Evolutionary conservation across 2,797 vertebrate genomes (phyloP).

Genomic region (Tenualosa ilisha): DNA sequence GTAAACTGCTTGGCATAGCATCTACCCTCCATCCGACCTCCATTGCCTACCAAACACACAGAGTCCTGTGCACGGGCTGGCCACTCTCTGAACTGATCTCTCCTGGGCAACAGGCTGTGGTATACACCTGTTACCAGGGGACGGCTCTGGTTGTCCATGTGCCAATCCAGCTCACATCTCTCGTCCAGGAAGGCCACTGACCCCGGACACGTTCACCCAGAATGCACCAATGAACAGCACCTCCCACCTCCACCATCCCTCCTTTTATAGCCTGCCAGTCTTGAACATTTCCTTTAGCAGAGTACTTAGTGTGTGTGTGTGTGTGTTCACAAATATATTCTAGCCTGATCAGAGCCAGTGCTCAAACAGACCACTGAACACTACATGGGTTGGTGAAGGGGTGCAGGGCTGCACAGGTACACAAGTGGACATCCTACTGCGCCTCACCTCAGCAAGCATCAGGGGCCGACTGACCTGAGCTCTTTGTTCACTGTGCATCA

Average conservation of each 20-base stretch:
- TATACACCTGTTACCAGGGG: background rate
- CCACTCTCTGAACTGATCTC: slow-evolving; percentile 28
- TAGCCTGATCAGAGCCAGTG: background rate
- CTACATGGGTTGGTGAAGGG: background rate
- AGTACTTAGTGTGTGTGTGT: background rate
- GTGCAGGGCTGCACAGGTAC: background rate
- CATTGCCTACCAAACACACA: slow-evolving; percentile 35
- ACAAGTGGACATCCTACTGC: background rate
- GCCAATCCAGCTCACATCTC: background rate
- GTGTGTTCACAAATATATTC: slow-evolving; percentile 25
- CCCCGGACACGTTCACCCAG: slow-evolving; percentile 22
- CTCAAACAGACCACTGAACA: background rate
- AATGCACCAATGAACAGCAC: background rate
- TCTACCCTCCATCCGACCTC: background rate
- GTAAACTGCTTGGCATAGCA: slow-evolving; percentile 31
- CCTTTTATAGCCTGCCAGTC: background rate
- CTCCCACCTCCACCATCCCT: background rate
- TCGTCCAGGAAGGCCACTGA: slow-evolving; percentile 5
- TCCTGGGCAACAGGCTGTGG: background rate
- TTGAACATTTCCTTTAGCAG: slow-evolving; percentile 24
- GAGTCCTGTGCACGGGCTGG: background rate
- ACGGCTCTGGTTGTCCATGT: background rate
- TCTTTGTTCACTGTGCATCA: slow-evolving; percentile 46
- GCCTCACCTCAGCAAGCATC: slow-evolving; percentile 47
- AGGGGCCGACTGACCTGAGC: background rate